These are phyloP conservation scores for Coelinius sp. DNA, from an alignment of 2,888 invertebrate species.

Conservation along the genomic window DNA sequence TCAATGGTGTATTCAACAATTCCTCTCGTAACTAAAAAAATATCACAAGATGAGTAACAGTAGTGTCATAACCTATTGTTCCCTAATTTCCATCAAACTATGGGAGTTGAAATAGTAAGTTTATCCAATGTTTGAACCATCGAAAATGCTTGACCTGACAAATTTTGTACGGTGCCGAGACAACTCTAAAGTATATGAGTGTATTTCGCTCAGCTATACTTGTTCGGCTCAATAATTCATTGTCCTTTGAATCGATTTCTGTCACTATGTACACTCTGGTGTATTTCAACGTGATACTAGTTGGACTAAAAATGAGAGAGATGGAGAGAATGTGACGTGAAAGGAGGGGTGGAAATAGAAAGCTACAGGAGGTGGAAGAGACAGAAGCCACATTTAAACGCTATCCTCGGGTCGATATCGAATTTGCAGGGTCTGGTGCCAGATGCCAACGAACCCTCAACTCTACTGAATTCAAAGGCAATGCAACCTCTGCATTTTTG, in stretches of 20 bases:
- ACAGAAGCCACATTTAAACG: constrained; percentile 28
- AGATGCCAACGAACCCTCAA: constrained; percentile 34
- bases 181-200: not conserved
- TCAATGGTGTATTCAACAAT: not conserved
- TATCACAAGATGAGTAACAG: not conserved
- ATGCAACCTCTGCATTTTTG: constrained; percentile 14
- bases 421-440: constrained; percentile 28
- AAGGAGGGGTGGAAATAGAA: not conserved
- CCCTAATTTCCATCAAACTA: not conserved
- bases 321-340: not conserved
- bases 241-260: constrained; percentile 18
- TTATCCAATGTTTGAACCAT: not conserved
- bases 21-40: not conserved
- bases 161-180: not conserved
- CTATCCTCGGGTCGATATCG: constrained; percentile 30
- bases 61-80: not conserved
- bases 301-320: constrained; percentile 11
- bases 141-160: not conserved
- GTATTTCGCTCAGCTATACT: not conserved
- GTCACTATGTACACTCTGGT: not conserved
- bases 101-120: not conserved
- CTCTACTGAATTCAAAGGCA: constrained; percentile 30
- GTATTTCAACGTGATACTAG: constrained; percentile 10
- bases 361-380: constrained; percentile 6
- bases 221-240: constrained; percentile 18